Evolutionary conservation across 1,140 invertebrate genomes (phyloP), one percentile per base, ranked within the genome.

Genomic region (Arion vulgaris): DNA sequence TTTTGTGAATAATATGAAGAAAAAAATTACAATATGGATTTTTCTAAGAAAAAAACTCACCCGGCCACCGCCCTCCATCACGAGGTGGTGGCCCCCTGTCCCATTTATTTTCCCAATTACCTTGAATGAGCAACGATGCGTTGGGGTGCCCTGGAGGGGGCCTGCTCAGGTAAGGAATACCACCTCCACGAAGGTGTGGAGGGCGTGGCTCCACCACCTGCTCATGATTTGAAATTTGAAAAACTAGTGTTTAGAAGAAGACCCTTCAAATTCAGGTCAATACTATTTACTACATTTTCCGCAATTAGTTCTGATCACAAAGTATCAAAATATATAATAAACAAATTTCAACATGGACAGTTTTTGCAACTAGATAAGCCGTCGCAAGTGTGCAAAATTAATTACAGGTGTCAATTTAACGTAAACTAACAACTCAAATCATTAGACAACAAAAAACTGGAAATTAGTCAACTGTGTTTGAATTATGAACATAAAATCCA

Each of bases 181-280:
- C 77, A 72, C 71, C 83, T 51, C 80, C 87, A 68, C 90, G 87
- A 81, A 97, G 94, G 94, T 97, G 97, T 90, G 97, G 97, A 92
- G 96, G 96, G 88, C 94, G 94, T 98, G 97, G 73, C 89, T 84
- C 78, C 66, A 36, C 85, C 84, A 75, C 74, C 74, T 66, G 71
- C 83, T 74, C 71, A 66, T 74, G 66, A 80, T 77, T 74, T 69
- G 81, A 74, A 34, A 66, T 66, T 28, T 66, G n/a, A 66, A 83
- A 83, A 75, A 68, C 71, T 77, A 80, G 72, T 62, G 68, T 76
- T 36, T 73, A 45, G 17, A 76, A 75, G 73, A 51, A 74, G 57
- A 72, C 79, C 28, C n/a, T n/a, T 71, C 49, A 49, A 80, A 49
- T 41, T 49, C 41, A 57, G 32, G 53, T 57, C 23, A 57, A 57